These are phyloP conservation scores for Rhabdophis nuchalis DNA, from an alignment of 2,797 vertebrate species.

Conservation along the genomic window DNA sequence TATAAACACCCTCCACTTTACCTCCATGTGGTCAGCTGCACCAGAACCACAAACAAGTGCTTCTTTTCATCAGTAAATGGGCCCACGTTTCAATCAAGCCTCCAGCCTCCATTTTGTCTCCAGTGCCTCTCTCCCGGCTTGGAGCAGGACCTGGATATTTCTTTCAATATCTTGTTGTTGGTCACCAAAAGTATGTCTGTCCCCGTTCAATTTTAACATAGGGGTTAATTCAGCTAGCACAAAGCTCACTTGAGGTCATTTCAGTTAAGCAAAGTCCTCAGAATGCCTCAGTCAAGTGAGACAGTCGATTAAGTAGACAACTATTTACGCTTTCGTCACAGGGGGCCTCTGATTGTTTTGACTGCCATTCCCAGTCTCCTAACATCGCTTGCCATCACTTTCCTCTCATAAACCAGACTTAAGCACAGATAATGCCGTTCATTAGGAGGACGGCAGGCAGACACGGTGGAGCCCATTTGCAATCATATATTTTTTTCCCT, in stretches of 20 bases:
- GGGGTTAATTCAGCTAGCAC: background rate
- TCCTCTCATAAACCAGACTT: constrained; percentile 13
- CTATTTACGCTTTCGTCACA: background rate
- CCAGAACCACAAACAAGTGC: too few relatives aligned
- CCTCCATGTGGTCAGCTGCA: too few relatives aligned
- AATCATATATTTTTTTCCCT: background rate
- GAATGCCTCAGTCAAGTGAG: background rate
- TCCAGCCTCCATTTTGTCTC: too few relatives aligned
- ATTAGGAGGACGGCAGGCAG: constrained; percentile 19
- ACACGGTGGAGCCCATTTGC: constrained; percentile 24
- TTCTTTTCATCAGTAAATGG: too few relatives aligned
- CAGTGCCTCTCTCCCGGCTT: too few relatives aligned
- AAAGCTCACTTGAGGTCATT: background rate
- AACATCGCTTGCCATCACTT: constrained; percentile 6
- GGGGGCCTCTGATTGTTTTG: background rate
- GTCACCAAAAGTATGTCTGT: background rate
- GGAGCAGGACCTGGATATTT: too few relatives aligned
- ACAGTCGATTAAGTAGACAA: background rate
- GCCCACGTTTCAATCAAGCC: too few relatives aligned
- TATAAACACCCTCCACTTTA: too few relatives aligned
- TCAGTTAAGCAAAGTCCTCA: background rate
- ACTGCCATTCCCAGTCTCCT: background rate
- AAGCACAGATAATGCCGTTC: constrained; percentile 16
- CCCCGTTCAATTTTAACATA: background rate
- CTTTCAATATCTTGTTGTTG: background rate